Evolutionary conservation across 1,140 invertebrate species (phyloP).

Genomic region (Drosophila quadrilineata): DNA sequence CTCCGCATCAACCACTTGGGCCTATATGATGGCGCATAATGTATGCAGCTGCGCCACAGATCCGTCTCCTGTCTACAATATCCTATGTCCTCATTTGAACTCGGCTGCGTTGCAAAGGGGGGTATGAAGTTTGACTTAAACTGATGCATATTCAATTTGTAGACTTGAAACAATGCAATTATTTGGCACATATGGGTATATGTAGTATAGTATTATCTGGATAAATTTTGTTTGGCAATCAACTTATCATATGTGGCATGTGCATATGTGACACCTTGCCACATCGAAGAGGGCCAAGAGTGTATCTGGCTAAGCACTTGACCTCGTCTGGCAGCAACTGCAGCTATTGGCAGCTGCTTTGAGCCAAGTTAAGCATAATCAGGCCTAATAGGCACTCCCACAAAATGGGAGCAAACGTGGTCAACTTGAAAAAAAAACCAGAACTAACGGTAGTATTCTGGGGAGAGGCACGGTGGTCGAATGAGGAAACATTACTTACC

Average conservation of each 20-base stretch:
- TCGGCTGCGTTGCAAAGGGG: too few relatives aligned
- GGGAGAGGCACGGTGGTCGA: background rate
- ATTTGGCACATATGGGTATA: background rate
- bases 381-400: background rate
- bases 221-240: background rate
- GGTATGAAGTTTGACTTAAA: too few relatives aligned
- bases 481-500: too few relatives aligned
- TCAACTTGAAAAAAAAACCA: background rate
- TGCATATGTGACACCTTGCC: constrained; percentile 10
- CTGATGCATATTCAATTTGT: too few relatives aligned
- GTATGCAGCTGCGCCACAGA: too few relatives aligned
- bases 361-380: constrained; percentile 16
- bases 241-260: background rate
- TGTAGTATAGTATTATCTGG: background rate
- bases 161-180: too few relatives aligned
- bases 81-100: too few relatives aligned
- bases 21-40: too few relatives aligned
- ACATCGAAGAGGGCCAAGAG: too few relatives aligned
- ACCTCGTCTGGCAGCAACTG: constrained; percentile 31
- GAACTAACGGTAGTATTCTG: background rate
- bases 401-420: background rate
- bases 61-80: too few relatives aligned
- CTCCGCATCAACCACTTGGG: too few relatives aligned
- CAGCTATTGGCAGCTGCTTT: constrained; percentile 3
- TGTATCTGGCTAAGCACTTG: constrained; percentile 30